These are phyloP conservation scores for Latrodectus hesperus DNA, from an alignment of 2,888 invertebrate genomes.

Conservation along the genomic window DNA sequence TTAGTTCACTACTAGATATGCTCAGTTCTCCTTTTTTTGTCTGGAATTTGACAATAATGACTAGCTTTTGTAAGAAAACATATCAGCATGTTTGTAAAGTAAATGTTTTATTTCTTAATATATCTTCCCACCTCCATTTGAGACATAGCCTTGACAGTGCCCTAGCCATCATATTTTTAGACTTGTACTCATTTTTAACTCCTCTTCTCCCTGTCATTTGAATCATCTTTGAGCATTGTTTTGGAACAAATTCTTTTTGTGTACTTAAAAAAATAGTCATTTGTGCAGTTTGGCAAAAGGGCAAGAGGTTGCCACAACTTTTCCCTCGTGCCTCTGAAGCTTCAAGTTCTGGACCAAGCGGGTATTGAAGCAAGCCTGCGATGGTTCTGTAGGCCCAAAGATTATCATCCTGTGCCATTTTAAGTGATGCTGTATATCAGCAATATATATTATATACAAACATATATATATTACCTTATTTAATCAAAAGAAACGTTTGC, in stretches of 20 bases:
- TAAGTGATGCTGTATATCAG: slow-evolving; percentile 44
- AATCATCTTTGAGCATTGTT: slow-evolving; percentile 4
- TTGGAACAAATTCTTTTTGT: slow-evolving; percentile 23
- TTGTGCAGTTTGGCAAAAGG: slow-evolving; percentile 8
- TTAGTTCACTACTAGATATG: background rate
- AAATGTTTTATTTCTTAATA: background rate
- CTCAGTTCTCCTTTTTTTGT: background rate
- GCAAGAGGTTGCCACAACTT: slow-evolving; percentile 32
- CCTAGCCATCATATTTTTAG: background rate
- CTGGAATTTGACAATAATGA: background rate
- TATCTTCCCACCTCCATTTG: slow-evolving; percentile 33
- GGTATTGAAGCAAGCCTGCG: slow-evolving; percentile 10
- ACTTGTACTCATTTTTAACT: background rate
- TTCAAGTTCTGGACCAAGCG: slow-evolving; percentile 42
- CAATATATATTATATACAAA: slow-evolving; percentile 54
- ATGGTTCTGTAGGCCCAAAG: slow-evolving; percentile 63
- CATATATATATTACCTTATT: slow-evolving; percentile 61
- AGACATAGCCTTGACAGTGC: slow-evolving; percentile 41
- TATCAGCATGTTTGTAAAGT: slow-evolving; percentile 38
- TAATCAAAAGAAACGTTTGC: slow-evolving; percentile 63
- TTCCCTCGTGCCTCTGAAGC: slow-evolving; percentile 39
- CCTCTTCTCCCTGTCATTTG: background rate
- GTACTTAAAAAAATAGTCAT: slow-evolving; percentile 25
- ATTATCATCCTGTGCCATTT: slow-evolving; percentile 66
- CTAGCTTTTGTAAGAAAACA: slow-evolving; percentile 39